Evolutionary conservation across 2,888 invertebrate genomes (phyloP).

Genomic region (Cheilosia urbana): DNA sequence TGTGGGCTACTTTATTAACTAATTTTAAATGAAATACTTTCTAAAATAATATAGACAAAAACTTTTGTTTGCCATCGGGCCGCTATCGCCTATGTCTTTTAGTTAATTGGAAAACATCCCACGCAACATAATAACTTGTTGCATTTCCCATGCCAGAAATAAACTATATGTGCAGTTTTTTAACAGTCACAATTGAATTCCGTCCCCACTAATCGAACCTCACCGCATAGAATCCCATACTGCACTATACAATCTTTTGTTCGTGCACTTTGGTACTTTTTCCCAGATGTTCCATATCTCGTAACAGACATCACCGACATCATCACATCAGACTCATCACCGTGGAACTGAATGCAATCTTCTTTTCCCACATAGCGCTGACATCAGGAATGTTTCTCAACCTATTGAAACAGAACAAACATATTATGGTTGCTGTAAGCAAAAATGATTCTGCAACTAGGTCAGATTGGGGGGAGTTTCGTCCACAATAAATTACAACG

Average conservation of each 20-base stretch:
- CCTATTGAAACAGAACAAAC: slow-evolving; percentile 12
- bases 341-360: slow-evolving; percentile 41
- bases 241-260: slow-evolving; percentile 40
- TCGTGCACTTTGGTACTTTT: slow-evolving; percentile 15
- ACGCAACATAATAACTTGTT: not conserved
- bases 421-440: not conserved
- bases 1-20: no score
- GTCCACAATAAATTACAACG: not conserved
- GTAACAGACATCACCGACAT: slow-evolving; percentile 33
- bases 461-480: not conserved
- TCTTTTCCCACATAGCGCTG: slow-evolving; percentile 41
- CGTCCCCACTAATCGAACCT: slow-evolving; percentile 25
- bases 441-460: not conserved
- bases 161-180: slow-evolving; percentile 1
- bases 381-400: slow-evolving; percentile 25
- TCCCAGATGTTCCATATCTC: slow-evolving; percentile 27
- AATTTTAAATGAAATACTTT: no score
- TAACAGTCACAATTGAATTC: slow-evolving; percentile 29
- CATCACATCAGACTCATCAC: no score
- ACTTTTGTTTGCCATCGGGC: no score
- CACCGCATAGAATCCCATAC: slow-evolving; percentile 21
- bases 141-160: slow-evolving; percentile 3
- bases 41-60: no score
- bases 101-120: not conserved
- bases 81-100: no score